Evolutionary conservation across 2,888 invertebrate species (phyloP).

Genomic region (Spisula solida): DNA sequence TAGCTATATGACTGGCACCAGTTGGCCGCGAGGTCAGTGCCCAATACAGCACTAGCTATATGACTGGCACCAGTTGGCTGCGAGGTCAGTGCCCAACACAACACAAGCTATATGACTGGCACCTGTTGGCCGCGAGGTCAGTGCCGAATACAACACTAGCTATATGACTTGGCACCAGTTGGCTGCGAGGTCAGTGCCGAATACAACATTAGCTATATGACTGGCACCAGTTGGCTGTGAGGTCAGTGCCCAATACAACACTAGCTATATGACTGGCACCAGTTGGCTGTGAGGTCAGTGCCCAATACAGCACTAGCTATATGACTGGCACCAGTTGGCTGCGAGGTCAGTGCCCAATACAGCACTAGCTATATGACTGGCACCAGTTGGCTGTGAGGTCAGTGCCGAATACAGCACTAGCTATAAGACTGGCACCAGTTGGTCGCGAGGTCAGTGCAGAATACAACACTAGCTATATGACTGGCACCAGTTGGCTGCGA

Average conservation of each 20-base stretch:
- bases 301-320: too few relatives aligned
- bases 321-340: constrained; percentile 22
- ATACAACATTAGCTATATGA: too few relatives aligned
- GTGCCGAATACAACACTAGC: too few relatives aligned
- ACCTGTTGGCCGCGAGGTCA: background rate
- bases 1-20: constrained; percentile 29
- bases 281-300: background rate
- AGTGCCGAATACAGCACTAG: too few relatives aligned
- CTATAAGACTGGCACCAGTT: constrained; percentile 28
- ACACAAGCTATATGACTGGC: constrained; percentile 28
- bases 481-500: constrained; percentile 7
- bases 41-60: too few relatives aligned
- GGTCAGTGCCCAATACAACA: background rate
- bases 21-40: background rate
- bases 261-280: constrained; percentile 29
- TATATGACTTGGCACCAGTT: constrained; percentile 28
- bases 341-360: background rate
- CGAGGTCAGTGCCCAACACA: background rate
- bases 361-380: too few relatives aligned
- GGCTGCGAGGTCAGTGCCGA: background rate
- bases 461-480: too few relatives aligned
- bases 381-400: background rate
- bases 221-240: constrained; percentile 5
- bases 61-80: constrained; percentile 19
- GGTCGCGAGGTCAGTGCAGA: background rate